Evolutionary conservation across 2,113 vertebrate genomes (phyloP).

Genomic region (Arothron firmamentum): DNA sequence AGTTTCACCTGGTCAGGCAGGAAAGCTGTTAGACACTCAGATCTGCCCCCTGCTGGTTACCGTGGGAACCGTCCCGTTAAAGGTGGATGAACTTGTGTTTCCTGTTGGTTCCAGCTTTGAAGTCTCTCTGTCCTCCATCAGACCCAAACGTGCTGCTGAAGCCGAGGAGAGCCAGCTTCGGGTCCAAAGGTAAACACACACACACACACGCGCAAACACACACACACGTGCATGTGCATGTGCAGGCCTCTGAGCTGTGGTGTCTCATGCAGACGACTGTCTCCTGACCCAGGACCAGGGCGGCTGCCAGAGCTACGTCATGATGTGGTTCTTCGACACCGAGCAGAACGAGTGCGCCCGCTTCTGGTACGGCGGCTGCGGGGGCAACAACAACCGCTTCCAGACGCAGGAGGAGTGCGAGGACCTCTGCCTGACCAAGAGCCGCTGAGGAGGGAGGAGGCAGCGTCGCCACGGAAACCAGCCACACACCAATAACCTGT

Average conservation of each 20-base stretch:
- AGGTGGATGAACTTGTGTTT: not conserved
- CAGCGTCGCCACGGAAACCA: not conserved
- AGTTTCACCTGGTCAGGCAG: no score
- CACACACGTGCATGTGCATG: no score
- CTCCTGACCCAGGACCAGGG: constrained; percentile 64
- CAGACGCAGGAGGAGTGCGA: constrained; percentile 73
- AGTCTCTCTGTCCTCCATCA: constrained; percentile 17
- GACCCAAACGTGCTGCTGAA: constrained; percentile 4
- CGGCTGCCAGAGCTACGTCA: constrained; percentile 68
- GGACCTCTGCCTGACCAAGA: constrained; percentile 54
- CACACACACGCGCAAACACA: not conserved
- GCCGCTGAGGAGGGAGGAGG: constrained; percentile 19
- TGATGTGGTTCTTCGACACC: constrained; percentile 79
- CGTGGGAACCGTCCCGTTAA: no score
- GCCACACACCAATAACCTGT: not conserved
- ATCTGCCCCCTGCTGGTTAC: no score
- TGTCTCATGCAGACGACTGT: constrained; percentile 65
- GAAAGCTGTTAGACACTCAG: no score
- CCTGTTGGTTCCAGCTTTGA: not conserved
- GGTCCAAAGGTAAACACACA: constrained; percentile 40
- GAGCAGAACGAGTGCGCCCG: constrained; percentile 60
- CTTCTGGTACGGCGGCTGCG: constrained; percentile 85
- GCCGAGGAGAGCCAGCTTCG: not conserved
- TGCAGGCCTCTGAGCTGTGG: not conserved
- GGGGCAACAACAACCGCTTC: constrained; percentile 80